Evolutionary conservation across 2,113 vertebrate species (phyloP).

Genomic region (Rousettus leschenaultii): DNA sequence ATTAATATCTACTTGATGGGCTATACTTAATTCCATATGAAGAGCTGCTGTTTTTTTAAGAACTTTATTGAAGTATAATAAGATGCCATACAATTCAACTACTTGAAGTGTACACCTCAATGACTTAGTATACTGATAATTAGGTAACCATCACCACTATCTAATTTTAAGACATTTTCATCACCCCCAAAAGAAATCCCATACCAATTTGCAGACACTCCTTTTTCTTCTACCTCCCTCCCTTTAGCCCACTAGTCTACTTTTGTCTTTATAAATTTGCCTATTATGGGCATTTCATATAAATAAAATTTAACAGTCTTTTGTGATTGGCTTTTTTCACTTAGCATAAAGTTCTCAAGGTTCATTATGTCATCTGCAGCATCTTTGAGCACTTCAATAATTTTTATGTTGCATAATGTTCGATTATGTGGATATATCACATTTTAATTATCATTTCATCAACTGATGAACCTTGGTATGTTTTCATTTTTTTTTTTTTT

Average conservation of each 20-base stretch:
- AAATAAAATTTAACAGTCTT: neutral
- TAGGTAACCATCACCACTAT: neutral
- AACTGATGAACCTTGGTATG: neutral
- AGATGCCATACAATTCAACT: neutral
- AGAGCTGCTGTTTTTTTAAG: neutral
- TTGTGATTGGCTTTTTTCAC: neutral
- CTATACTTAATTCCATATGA: neutral
- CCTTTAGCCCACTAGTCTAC: neutral
- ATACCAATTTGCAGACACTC: too few species aligned
- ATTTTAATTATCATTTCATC: neutral
- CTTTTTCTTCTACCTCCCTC: neutral
- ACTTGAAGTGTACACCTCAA: neutral
- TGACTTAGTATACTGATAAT: neutral
- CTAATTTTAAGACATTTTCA: neutral
- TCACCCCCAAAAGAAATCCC: neutral
- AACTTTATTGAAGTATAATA: neutral
- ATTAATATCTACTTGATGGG: neutral
- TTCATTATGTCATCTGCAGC: neutral
- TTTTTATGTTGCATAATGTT: neutral
- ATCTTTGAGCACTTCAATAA: neutral
- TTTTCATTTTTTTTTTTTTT: neutral
- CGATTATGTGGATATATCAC: neutral
- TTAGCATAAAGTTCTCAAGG: neutral
- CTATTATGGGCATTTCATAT: neutral
- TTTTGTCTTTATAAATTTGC: neutral